Percentiles rank a stretch among this genome's conserved stretches.
Conservation (phyloP, 2,113 vertebrate genomes). For the Dasypus novemcinctus region DNA sequence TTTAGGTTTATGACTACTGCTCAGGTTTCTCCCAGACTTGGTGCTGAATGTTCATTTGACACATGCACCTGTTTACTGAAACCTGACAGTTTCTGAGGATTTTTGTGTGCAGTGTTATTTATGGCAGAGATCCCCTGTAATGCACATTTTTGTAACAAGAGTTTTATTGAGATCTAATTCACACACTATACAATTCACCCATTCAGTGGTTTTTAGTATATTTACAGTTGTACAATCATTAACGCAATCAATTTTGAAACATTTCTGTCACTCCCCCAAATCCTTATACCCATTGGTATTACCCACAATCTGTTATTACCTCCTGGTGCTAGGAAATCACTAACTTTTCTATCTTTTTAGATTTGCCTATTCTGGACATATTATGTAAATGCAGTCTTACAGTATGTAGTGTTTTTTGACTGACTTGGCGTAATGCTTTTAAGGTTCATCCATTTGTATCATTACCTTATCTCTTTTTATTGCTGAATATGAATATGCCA, state of each 20-base stretch:
- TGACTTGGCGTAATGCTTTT: not conserved
- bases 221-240: not conserved
- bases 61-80: not conserved
- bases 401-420: not conserved
- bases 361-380: constrained; percentile 3
- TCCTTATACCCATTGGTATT: not conserved
- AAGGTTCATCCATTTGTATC: not conserved
- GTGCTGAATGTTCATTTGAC: not conserved
- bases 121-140: not conserved
- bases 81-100: not conserved
- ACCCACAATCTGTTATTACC: not conserved
- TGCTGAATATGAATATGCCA: not conserved
- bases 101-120: not conserved
- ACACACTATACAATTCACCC: not conserved
- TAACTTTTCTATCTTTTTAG: not conserved
- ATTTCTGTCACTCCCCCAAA: not conserved
- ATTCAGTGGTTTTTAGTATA: not conserved
- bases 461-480: not conserved
- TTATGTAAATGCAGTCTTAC: not conserved
- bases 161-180: constrained; percentile 2
- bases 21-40: not conserved
- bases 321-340: not conserved
- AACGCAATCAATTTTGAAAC: not conserved
- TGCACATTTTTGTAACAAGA: not conserved
- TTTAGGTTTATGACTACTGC: not conserved